phyloP scores from a whole-genome alignment of 2,888 invertebrate species.

The Dilophus febrilis region DNA sequence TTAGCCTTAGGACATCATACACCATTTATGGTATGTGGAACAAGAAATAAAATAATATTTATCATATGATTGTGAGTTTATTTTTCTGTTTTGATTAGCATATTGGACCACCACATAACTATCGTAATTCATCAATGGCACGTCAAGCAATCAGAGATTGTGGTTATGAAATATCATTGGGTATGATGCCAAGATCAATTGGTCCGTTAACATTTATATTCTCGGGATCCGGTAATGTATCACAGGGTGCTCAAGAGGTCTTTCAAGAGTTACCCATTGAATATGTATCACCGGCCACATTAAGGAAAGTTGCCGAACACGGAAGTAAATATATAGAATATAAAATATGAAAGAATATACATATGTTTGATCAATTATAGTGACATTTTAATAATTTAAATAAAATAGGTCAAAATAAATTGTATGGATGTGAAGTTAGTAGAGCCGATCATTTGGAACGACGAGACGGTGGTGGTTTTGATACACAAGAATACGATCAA shows the following conservation, averaged over 20 bases:
- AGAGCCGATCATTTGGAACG: constrained; percentile 85
- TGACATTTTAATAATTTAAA: neutral
- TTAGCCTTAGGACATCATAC: constrained; percentile 96
- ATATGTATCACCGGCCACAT: constrained; percentile 87
- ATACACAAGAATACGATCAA: constrained; percentile 73
- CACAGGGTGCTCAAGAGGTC: constrained; percentile 80
- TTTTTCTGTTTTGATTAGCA: constrained; percentile 38
- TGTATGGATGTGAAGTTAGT: constrained; percentile 91
- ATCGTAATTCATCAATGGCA: constrained; percentile 94
- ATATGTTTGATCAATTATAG: constrained; percentile 1
- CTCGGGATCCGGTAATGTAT: constrained; percentile 95
- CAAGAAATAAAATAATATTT: constrained; percentile 2
- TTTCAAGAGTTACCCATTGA: constrained; percentile 96
- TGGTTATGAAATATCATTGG: constrained; percentile 95
- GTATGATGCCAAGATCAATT: constrained; percentile 92
- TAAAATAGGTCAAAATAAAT: constrained; percentile 69
- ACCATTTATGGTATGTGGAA: constrained; percentile 77
- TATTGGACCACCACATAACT: constrained; percentile 96
- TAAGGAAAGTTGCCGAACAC: constrained; percentile 90
- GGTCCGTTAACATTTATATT: constrained; percentile 96
- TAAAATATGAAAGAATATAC: constrained; percentile 1
- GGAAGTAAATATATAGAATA: constrained; percentile 78
- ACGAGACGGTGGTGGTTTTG: constrained; percentile 83
- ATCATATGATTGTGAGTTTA: neutral
- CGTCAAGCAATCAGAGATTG: constrained; percentile 93